phyloP scores from a whole-genome alignment of 1,140 invertebrate genomes.

The Rhopalosiphum maidis region DNA sequence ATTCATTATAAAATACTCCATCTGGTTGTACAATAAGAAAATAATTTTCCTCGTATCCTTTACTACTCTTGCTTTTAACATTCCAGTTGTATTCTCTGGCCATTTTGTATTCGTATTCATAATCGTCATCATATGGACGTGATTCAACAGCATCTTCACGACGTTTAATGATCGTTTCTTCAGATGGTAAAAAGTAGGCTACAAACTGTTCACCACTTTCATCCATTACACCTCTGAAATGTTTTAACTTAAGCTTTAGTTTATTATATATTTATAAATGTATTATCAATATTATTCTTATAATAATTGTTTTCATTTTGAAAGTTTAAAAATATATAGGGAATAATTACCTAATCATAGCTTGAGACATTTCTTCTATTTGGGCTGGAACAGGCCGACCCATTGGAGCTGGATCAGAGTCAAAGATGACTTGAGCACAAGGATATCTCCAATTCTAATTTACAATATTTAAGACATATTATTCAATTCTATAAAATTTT shows the following conservation, averaged over 20 bases:
- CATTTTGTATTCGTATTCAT: conserved; percentile 95
- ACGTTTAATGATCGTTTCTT: conserved; percentile 89
- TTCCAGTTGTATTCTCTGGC: conserved; percentile 97
- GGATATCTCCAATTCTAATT: conserved; percentile 91
- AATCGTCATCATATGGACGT: conserved; percentile 88
- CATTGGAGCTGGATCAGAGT: conserved; percentile 90
- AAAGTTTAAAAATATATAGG: neutral
- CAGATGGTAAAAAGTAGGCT: conserved; percentile 95
- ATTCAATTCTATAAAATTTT: neutral
- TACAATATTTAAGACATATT: neutral
- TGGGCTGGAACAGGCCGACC: conserved; percentile 84
- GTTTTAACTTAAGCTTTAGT: neutral
- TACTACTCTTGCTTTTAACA: conserved; percentile 96
- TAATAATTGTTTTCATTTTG: neutral
- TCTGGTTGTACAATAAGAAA: conserved; percentile 93
- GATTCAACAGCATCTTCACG: conserved; percentile 77
- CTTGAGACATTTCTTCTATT: conserved; percentile 97
- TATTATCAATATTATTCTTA: neutral
- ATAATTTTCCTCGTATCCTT: conserved; percentile 98
- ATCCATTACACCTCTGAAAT: conserved; percentile 90
- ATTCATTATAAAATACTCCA: conserved; percentile 94
- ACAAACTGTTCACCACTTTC: conserved; percentile 98
- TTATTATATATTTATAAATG: neutral
- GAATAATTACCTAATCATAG: conserved; percentile 84
- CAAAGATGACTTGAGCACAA: conserved; percentile 98